Percentiles rank a stretch among this genome's conserved stretches.
Evolutionary conservation across 2,888 invertebrate species (phyloP).

Genomic region (Coremacera marginata): DNA sequence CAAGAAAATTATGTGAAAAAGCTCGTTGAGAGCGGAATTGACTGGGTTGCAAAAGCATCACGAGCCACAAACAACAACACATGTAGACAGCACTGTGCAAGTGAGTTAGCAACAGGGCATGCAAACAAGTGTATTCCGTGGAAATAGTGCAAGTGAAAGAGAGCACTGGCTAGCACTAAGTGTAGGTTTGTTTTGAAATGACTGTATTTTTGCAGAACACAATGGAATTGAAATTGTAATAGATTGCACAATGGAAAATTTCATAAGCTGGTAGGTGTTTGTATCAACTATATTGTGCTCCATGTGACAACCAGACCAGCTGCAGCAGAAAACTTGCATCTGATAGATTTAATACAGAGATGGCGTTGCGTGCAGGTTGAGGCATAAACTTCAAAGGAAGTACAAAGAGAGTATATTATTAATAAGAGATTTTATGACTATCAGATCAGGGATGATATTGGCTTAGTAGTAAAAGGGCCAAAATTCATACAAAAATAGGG

Average conservation of each 20-base stretch:
- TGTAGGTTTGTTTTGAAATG: not conserved
- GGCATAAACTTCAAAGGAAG: no score
- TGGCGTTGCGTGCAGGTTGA: no score
- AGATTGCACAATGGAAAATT: not conserved
- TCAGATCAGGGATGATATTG: no score
- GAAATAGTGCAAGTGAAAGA: not conserved
- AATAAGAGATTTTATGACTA: no score
- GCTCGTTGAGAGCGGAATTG: not conserved
- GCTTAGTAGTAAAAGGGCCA: no score
- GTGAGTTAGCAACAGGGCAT: constrained; percentile 3
- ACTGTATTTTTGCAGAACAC: constrained; percentile 8
- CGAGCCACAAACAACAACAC: not conserved
- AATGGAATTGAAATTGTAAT: constrained; percentile 6
- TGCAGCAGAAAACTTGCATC: no score
- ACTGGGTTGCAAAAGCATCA: not conserved
- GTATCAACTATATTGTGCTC: no score
- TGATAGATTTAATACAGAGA: no score
- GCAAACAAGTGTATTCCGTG: not conserved
- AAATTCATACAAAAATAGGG: no score
- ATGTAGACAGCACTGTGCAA: not conserved
- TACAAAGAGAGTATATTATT: no score
- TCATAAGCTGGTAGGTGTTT: no score
- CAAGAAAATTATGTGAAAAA: constrained; percentile 19
- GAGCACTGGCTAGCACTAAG: not conserved
- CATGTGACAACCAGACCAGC: no score